phyloP scores from a whole-genome alignment of 2,113 vertebrate genomes.

The Theristicus caerulescens region DNA sequence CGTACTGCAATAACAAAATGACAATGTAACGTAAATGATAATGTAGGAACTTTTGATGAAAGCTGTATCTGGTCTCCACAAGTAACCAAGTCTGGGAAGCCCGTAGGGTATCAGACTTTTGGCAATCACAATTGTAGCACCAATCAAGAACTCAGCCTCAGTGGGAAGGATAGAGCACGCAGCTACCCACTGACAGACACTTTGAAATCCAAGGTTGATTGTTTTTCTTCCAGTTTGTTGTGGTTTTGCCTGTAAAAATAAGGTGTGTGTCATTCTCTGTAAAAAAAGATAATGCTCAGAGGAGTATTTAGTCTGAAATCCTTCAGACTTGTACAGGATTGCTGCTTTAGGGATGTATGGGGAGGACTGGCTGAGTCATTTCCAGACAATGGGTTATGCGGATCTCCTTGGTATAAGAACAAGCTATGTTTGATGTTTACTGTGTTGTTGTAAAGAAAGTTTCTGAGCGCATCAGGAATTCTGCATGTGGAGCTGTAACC shows the following conservation, averaged over 20 bases:
- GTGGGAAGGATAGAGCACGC: not conserved
- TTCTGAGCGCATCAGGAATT: not conserved
- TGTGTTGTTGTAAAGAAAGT: not conserved
- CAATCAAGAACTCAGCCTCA: not conserved
- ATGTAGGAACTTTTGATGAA: not conserved
- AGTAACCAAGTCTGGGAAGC: not conserved
- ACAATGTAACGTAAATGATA: not conserved
- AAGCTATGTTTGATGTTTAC: not conserved
- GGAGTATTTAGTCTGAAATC: not conserved
- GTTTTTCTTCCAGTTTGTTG: not conserved
- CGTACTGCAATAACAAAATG: not conserved
- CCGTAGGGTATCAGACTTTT: not conserved
- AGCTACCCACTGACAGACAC: not conserved
- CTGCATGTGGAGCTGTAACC: not conserved
- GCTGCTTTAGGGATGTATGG: not conserved
- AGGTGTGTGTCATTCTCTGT: not conserved
- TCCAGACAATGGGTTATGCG: not conserved
- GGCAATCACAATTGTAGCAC: not conserved
- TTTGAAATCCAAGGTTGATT: not conserved
- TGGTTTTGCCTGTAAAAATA: not conserved
- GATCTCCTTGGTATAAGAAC: not conserved
- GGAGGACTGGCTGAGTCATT: not conserved
- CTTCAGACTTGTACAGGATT: not conserved
- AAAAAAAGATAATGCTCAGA: not conserved
- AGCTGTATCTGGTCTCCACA: not conserved